Percentiles rank a stretch among this genome's conserved stretches.
Conservation (phyloP, 2,797 vertebrate species). For the Falco columbarius region DNA sequence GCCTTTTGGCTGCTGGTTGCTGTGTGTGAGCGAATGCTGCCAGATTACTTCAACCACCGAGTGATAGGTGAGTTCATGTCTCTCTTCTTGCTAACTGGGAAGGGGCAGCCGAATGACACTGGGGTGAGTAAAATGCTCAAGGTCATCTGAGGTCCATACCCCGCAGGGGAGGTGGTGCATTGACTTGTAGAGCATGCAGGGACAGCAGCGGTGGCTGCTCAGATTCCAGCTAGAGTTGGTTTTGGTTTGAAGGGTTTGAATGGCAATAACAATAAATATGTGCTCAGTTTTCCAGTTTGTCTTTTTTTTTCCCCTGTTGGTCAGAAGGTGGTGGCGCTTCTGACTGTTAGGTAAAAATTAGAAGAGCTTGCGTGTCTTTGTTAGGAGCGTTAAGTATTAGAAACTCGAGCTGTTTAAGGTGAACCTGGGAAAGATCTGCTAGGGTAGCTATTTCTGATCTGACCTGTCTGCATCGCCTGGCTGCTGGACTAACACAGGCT, state of each 20-base stretch:
- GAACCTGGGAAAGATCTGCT: background rate
- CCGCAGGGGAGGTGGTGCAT: rapidly evolving
- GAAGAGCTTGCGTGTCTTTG: background rate
- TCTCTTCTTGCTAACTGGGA: background rate
- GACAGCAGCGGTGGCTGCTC: background rate
- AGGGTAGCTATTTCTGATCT: background rate
- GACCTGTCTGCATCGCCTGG: background rate
- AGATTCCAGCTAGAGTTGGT: background rate
- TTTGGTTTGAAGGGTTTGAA: background rate
- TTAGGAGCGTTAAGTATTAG: background rate
- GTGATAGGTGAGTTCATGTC: conserved; percentile 85
- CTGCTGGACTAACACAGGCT: background rate
- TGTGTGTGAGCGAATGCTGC: conserved; percentile 95
- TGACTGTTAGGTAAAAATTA: background rate
- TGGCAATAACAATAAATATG: background rate
- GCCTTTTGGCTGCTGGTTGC: conserved; percentile 97
- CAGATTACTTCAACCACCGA: conserved; percentile 94
- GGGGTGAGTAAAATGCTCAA: background rate
- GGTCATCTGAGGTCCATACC: background rate
- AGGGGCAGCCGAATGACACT: background rate
- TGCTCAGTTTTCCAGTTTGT: background rate
- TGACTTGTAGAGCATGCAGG: background rate
- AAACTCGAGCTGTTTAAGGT: background rate
- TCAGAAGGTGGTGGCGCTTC: background rate
- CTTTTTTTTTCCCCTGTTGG: background rate